Conservation (phyloP, 2,797 vertebrate species). For the Premnoplex brunnescens region DNA sequence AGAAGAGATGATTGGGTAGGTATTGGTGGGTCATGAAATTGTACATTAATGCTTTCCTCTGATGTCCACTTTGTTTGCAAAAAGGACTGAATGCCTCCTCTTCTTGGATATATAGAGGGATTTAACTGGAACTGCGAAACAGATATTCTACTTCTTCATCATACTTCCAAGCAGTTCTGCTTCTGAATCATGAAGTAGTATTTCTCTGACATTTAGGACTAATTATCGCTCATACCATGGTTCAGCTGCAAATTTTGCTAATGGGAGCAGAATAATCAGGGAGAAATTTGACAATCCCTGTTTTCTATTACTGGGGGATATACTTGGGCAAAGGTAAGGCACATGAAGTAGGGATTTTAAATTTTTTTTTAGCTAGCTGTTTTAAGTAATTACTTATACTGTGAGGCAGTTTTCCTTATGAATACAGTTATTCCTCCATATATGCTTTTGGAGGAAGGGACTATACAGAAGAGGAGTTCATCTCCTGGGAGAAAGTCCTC, state of each 20-base stretch:
- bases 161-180: not conserved
- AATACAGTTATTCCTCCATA: not conserved
- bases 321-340: not conserved
- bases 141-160: not conserved
- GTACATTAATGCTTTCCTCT: not conserved
- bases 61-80: not conserved
- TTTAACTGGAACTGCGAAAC: not conserved
- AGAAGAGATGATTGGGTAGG: not conserved
- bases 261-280: not conserved
- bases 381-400: not conserved
- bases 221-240: not conserved
- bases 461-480: not conserved
- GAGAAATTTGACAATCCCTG: not conserved
- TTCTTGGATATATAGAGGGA: not conserved
- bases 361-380: not conserved
- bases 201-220: not conserved
- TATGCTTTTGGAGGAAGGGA: not conserved
- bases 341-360: not conserved
- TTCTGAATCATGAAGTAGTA: not conserved
- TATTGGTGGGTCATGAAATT: not conserved
- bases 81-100: not conserved
- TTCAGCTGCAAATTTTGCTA: not conserved
- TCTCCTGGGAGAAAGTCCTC: not conserved
- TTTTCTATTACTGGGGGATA: not conserved
- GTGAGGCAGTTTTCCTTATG: not conserved